Base-by-base conservation (phyloP, 2,888 invertebrate genomes). In the Drosophila mercatorum region DNA sequence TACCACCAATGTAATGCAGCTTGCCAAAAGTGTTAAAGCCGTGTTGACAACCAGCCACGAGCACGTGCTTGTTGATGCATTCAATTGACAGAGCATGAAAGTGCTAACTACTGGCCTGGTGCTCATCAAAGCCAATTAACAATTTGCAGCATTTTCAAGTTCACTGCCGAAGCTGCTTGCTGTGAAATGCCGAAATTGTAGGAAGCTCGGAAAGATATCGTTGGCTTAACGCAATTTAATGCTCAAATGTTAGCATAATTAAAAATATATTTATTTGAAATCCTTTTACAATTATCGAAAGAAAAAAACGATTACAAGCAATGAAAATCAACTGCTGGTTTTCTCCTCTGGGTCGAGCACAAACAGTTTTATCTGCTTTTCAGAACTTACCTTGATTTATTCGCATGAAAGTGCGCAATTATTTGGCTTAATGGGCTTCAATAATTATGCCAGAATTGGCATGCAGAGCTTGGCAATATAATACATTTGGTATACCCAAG, bases 81-180 rank as follows among this genome's bases (percentile, higher is more conserved):
- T 68, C 63, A 72, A 70, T 73, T 79, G 85, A 12, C 88, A 71
- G 80, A 80, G 77, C 86, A 80, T 86, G 90, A 90, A 90, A 86
- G 78, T 88, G 89, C 83, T 81, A 67, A 56, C 40, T 62, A 68
- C 58, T 69, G 67, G 73, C 87, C 72, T 52, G 65, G 41, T 43
- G 17, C 11, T 46, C 59, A 69, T 40, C 63, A 68, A 57, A 61
- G 47, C 72, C 63, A 79, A 71, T 81, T 61, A 47, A 51, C 58
- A 65, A 76, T 62, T 68, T 47, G 47, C 52, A 52, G 17, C 43
- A 61, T 38, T 68, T 79, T 88, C 86, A 89, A 84, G 88, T 79
- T 89, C 80, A 88, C 22, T 22, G 22, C 22, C 22, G 22, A 85
- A 72, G 72, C 34, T 76, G 51, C 17, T 72, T 22, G 63, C 69